phyloP scores from a whole-genome alignment of 2,113 vertebrate genomes.

The Syrmaticus mikado region DNA sequence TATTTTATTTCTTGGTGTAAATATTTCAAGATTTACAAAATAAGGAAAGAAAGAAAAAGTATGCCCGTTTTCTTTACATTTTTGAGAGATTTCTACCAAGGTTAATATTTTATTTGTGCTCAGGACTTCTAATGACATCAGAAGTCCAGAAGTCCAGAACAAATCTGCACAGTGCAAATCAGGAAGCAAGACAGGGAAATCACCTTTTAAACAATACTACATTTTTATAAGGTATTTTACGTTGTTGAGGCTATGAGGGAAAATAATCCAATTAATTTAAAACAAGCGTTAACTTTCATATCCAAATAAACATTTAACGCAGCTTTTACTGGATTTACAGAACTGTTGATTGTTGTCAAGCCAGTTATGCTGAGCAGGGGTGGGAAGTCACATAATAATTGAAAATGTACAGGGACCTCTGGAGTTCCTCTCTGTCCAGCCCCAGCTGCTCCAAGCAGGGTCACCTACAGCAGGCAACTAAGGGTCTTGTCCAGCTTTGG shows the following conservation, averaged over 20 bases:
- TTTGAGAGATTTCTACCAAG: background rate
- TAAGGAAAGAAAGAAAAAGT: background rate
- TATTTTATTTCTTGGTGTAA: background rate
- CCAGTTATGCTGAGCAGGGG: background rate
- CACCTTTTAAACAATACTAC: background rate
- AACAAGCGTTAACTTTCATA: background rate
- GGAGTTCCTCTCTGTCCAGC: background rate
- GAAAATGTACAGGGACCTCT: background rate
- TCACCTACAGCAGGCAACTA: background rate
- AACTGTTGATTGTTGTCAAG: background rate
- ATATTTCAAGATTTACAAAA: constrained; percentile 17
- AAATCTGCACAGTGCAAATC: background rate
- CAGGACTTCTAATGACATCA: background rate
- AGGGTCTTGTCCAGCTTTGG: fast-evolving
- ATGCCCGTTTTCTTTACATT: background rate
- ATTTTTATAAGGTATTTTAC: background rate
- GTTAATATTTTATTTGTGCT: background rate
- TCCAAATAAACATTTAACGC: background rate
- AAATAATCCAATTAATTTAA: background rate
- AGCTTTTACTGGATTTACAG: background rate
- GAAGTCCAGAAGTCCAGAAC: constrained; percentile 6
- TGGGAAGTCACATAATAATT: background rate
- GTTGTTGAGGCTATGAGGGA: background rate
- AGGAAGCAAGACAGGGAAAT: background rate
- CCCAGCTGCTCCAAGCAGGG: background rate